Base-by-base conservation (phyloP, 2,797 vertebrate genomes). In the Microchirus variegatus region DNA sequence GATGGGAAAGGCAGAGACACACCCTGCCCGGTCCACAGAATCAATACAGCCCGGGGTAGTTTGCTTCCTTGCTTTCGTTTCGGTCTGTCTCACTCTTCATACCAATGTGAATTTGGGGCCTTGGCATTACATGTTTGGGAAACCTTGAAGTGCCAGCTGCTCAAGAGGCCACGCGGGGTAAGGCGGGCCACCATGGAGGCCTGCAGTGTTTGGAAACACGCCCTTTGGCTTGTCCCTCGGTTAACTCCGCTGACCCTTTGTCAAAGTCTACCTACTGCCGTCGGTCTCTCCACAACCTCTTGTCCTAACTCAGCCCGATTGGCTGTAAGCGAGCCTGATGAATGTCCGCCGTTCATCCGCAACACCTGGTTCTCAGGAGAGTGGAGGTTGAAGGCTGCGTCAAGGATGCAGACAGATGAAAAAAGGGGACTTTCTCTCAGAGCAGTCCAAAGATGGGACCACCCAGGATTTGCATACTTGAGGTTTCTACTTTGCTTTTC, bases 1-100 rank as follows among this genome's bases (percentile, higher is more conserved):
- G 79, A 83, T 87, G 88, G 87, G 88, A 91, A 91, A 79, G 87
- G 87, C 83, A 83, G 70, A 85, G 89, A 88, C 81, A 89, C 81
- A 81, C 86, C 88, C 88, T 83, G 81, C 67, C 70, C 56, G 61
- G 70, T 86, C 84, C 77, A 56, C 70, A 77, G 81, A 91, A 89
- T 91, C 90, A 82, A 90, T 91, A 91, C 68, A 40, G 77, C 71
- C 63, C 67, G 13, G 46, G 81, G 66, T 80, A 80, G 88, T 83
- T 84, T 52, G 75, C 78, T 81, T 79, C 62, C 71, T 78, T 44
- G 31, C 71, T 81, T 82, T 81, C 11, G 36, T 77, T 70, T 70
- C 22, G 66, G 71, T 79, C 74, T 70, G 75, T 75, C 75, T 85
- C n/a, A 37, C 62, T 81, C 62, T 62, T 75, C 46, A 67, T 80